These are phyloP conservation scores for Picus viridis DNA, from an alignment of 2,797 vertebrate species.

Conservation along the genomic window DNA sequence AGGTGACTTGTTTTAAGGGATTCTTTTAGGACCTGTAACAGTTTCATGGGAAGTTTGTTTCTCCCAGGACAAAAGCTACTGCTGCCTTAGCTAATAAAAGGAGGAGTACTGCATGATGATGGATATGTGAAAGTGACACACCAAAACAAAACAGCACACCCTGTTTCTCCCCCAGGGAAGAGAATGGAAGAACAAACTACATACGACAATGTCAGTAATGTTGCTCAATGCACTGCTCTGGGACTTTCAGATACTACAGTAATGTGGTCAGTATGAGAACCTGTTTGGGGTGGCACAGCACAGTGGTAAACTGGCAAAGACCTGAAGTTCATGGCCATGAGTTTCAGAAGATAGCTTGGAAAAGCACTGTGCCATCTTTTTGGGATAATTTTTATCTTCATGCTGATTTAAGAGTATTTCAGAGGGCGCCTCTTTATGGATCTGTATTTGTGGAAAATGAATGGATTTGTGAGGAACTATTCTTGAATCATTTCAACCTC, in stretches of 20 bases:
- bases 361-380: neutral
- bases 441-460: neutral
- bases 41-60: conserved; percentile 29
- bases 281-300: neutral
- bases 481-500: neutral
- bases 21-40: neutral
- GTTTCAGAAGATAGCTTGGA: neutral
- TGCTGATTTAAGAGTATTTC: neutral
- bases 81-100: conserved; percentile 23
- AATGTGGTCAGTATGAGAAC: neutral
- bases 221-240: conserved; percentile 6
- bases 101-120: conserved; percentile 12
- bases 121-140: conserved; percentile 36
- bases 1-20: neutral
- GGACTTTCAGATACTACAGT: neutral
- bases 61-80: conserved; percentile 17
- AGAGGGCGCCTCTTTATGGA: neutral
- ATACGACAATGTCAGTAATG: conserved; percentile 6
- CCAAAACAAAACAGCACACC: conserved; percentile 16
- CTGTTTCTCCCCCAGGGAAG: neutral
- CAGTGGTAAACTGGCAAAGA: neutral
- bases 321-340: neutral
- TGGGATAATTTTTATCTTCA: neutral
- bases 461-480: neutral
- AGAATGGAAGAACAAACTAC: conserved; percentile 29